These are phyloP conservation scores for Eulemur albifrons DNA, from an alignment of 2,797 vertebrate species.

Conservation along the genomic window DNA sequence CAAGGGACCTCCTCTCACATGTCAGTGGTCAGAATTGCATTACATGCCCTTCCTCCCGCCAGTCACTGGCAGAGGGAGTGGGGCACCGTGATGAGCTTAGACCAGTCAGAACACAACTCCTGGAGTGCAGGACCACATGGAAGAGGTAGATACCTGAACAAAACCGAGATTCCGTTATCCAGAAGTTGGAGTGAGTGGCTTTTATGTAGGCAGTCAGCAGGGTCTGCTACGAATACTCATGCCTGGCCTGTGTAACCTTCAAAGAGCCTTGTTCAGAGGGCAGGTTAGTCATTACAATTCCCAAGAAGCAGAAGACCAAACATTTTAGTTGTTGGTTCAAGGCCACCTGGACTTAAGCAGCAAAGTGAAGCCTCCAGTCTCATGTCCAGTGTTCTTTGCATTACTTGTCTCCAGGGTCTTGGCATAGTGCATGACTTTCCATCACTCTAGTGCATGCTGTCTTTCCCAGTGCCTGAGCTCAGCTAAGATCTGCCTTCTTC, in stretches of 20 bases:
- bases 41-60: background rate
- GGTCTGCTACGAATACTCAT: background rate
- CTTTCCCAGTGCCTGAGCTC: background rate
- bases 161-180: background rate
- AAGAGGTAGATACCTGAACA: background rate
- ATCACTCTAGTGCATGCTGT: background rate
- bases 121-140: background rate
- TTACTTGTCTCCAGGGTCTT: background rate
- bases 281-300: background rate
- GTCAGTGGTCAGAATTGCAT: background rate
- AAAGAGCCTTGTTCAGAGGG: background rate
- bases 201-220: background rate
- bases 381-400: accelerated
- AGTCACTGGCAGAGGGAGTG: background rate
- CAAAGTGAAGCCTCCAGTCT: background rate
- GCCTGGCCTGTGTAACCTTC: background rate
- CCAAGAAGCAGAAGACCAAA: background rate
- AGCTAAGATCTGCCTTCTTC: background rate
- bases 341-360: background rate
- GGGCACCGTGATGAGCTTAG: background rate
- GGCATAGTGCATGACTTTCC: background rate
- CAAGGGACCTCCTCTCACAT: background rate
- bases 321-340: background rate
- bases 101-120: background rate
- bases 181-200: background rate